Conservation (phyloP, 2,113 vertebrate species). For the Chaenogobius annularis region DNA sequence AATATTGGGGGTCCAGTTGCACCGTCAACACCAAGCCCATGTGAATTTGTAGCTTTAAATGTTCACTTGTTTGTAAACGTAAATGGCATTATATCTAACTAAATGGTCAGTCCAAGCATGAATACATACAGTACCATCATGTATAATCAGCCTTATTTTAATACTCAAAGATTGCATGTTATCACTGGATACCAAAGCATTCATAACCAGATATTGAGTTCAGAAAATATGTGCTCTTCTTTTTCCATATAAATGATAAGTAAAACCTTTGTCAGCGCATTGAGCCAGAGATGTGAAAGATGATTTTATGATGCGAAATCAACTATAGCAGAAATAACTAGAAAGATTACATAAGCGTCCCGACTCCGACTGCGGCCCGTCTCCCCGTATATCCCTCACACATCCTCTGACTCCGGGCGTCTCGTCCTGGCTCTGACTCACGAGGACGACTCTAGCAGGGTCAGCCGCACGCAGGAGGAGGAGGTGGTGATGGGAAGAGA, state of each 20-base stretch:
- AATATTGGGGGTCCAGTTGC: too few relatives aligned
- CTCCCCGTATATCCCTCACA: conserved; percentile 30
- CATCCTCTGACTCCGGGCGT: conserved; percentile 21
- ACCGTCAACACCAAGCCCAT: too few relatives aligned
- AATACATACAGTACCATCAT: background rate
- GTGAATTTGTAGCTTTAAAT: too few relatives aligned
- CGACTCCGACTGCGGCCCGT: conserved; percentile 47
- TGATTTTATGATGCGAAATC: conserved; percentile 14
- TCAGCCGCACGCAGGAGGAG: background rate
- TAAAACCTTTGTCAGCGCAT: too few relatives aligned
- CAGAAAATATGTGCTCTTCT: background rate
- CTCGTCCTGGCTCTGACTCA: conserved; percentile 23
- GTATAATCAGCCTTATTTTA: background rate
- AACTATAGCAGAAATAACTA: conserved; percentile 4
- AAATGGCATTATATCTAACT: background rate
- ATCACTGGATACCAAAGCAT: background rate
- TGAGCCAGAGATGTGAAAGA: background rate
- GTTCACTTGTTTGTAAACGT: too few relatives aligned
- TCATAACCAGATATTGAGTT: background rate
- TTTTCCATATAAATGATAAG: too few relatives aligned
- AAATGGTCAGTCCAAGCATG: background rate
- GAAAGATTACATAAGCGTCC: conserved; percentile 55
- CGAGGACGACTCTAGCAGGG: conserved; percentile 6
- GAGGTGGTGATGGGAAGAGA: background rate
- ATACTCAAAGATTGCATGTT: too few relatives aligned